Percentiles rank a stretch among this genome's conserved stretches.
phyloP scores from a whole-genome alignment of 2,797 vertebrate genomes.

The Melanotaenia nigrans region DNA sequence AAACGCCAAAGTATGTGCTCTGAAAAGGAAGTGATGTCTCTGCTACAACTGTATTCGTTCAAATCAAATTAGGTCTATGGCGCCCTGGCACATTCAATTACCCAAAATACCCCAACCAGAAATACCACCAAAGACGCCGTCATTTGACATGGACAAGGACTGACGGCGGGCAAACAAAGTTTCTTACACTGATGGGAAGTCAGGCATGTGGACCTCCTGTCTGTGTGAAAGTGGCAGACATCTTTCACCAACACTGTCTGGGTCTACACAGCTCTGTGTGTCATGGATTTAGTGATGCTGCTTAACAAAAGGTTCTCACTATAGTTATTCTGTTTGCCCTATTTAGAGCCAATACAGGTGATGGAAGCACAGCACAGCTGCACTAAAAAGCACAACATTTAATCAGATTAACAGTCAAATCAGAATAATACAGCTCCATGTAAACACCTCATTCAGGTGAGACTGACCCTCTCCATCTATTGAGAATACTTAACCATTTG shows the following conservation, averaged over 20 bases:
- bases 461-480: too few relatives aligned
- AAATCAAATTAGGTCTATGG: conserved; percentile 80
- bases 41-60: conserved; percentile 72
- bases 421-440: too few relatives aligned
- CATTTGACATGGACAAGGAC: conserved; percentile 63
- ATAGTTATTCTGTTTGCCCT: too few relatives aligned
- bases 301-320: not conserved
- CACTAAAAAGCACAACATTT: too few relatives aligned
- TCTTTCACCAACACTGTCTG: conserved; percentile 40
- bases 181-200: conserved; percentile 37
- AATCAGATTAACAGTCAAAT: too few relatives aligned
- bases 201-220: conserved; percentile 53
- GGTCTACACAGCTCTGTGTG: conserved; percentile 34
- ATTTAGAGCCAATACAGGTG: too few relatives aligned
- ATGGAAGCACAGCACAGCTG: too few relatives aligned
- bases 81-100: conserved; percentile 77
- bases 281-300: conserved; percentile 33
- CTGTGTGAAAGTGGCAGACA: conserved; percentile 42
- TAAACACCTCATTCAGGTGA: too few relatives aligned
- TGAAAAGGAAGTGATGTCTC: conserved; percentile 81
- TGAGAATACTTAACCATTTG: too few relatives aligned
- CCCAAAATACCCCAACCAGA: conserved; percentile 69
- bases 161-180: conserved; percentile 64
- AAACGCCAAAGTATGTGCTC: conserved; percentile 74
- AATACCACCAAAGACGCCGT: conserved; percentile 74